These are phyloP conservation scores for Drosophila kanekoi DNA, from an alignment of 2,888 invertebrate species.

Conservation along the genomic window DNA sequence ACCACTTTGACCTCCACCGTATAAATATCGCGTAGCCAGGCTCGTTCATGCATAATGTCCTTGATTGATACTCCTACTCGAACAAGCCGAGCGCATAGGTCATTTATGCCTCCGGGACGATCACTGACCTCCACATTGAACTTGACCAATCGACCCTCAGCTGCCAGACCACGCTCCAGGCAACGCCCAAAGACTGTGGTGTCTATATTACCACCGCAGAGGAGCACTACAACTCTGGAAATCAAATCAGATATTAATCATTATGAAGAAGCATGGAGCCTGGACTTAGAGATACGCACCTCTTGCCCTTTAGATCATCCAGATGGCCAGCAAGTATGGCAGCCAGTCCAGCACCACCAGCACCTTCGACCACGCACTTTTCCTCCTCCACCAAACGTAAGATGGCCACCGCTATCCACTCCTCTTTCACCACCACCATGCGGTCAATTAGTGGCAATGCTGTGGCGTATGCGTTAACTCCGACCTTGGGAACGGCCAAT, in stretches of 20 bases:
- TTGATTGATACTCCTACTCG: slow-evolving; percentile 95
- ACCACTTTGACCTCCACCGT: slow-evolving; percentile 93
- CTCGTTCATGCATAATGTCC: slow-evolving; percentile 97
- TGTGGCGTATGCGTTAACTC: slow-evolving; percentile 93
- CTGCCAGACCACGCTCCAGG: slow-evolving; percentile 94
- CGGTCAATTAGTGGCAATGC: slow-evolving; percentile 91
- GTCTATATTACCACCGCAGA: slow-evolving; percentile 96
- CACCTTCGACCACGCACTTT: slow-evolving; percentile 96
- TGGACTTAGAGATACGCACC: slow-evolving; percentile 85
- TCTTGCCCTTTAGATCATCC: slow-evolving; percentile 92
- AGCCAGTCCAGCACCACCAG: slow-evolving; percentile 94
- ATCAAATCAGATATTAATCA: neutral
- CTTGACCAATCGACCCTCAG: slow-evolving; percentile 91
- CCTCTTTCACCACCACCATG: slow-evolving; percentile 92
- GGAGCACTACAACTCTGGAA: slow-evolving; percentile 91
- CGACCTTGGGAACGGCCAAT: slow-evolving; percentile 94
- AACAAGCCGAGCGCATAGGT: slow-evolving; percentile 91
- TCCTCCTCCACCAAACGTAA: slow-evolving; percentile 92
- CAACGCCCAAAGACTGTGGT: slow-evolving; percentile 95
- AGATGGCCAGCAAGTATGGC: slow-evolving; percentile 93
- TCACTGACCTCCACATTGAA: slow-evolving; percentile 93
- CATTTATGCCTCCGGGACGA: slow-evolving; percentile 93
- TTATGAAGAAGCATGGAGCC: neutral
- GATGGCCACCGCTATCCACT: slow-evolving; percentile 93
- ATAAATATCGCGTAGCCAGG: slow-evolving; percentile 97